Evolutionary conservation across 2,113 vertebrate genomes (phyloP).

Genomic region (Anhinga rufa): DNA sequence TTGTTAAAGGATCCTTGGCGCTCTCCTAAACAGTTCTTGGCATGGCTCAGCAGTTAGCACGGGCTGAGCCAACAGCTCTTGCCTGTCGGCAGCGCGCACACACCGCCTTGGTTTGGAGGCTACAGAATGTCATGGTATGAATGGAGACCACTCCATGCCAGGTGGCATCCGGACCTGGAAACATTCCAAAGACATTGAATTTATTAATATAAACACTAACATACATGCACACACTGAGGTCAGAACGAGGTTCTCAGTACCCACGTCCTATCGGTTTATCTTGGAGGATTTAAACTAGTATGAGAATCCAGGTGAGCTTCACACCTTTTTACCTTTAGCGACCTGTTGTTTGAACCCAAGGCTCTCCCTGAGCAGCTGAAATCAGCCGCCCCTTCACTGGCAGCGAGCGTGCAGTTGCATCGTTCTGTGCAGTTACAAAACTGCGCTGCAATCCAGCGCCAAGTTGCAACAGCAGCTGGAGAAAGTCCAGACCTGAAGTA

Average conservation of each 20-base stretch:
- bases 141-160: not conserved
- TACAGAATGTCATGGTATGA: not conserved
- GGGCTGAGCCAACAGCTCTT: not conserved
- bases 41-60: not conserved
- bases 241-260: not conserved
- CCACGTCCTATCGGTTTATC: not conserved
- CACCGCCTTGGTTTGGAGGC: not conserved
- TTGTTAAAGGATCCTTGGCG: not conserved
- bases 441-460: not conserved
- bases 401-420: rapidly evolving
- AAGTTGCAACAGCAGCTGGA: not conserved
- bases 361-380: not conserved
- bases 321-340: not conserved
- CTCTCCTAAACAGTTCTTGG: not conserved
- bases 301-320: not conserved
- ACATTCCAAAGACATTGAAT: not conserved
- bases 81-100: rapidly evolving
- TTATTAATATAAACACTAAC: not conserved
- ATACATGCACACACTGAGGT: not conserved
- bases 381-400: not conserved
- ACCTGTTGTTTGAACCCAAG: not conserved
- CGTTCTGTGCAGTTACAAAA: not conserved
- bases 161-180: not conserved
- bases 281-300: not conserved
- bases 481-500: not conserved